Evolutionary conservation across 2,797 vertebrate genomes (phyloP).

Genomic region (Sebastes cheni): DNA sequence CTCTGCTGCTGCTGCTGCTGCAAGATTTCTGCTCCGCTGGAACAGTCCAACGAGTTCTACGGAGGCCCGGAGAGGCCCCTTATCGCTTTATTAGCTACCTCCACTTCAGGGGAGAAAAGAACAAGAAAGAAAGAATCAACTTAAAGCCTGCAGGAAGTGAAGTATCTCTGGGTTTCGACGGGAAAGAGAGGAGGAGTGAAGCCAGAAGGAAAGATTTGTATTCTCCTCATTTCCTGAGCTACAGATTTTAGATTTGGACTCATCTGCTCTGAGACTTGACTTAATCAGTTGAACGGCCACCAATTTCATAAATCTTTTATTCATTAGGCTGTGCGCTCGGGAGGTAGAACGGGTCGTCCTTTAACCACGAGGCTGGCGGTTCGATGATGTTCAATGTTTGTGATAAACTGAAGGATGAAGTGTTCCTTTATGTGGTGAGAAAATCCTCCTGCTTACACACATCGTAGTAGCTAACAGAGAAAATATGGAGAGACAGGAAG

Average conservation of each 20-base stretch:
- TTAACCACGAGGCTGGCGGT: not conserved
- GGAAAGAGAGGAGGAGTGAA: not conserved
- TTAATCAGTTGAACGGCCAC: not conserved
- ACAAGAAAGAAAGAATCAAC: not conserved
- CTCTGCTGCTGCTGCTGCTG: constrained; percentile 31
- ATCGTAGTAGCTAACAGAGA: no score
- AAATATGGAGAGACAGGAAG: no score
- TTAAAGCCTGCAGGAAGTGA: not conserved
- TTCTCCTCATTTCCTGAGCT: not conserved
- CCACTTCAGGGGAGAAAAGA: constrained; percentile 1
- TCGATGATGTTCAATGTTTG: not conserved
- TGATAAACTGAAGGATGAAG: no score
- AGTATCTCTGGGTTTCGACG: not conserved
- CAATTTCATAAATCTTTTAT: not conserved
- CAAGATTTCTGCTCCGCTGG: constrained; percentile 59
- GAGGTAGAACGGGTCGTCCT: not conserved
- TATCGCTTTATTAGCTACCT: constrained; percentile 32
- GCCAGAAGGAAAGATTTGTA: not conserved
- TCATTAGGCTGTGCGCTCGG: not conserved
- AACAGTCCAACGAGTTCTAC: constrained; percentile 43
- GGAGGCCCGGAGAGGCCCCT: constrained; percentile 45
- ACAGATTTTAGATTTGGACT: not conserved
- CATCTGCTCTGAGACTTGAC: not conserved
- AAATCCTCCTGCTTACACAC: no score
- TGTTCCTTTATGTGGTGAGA: no score